phyloP scores from a whole-genome alignment of 1,140 invertebrate genomes.

The Capitella teleta region DNA sequence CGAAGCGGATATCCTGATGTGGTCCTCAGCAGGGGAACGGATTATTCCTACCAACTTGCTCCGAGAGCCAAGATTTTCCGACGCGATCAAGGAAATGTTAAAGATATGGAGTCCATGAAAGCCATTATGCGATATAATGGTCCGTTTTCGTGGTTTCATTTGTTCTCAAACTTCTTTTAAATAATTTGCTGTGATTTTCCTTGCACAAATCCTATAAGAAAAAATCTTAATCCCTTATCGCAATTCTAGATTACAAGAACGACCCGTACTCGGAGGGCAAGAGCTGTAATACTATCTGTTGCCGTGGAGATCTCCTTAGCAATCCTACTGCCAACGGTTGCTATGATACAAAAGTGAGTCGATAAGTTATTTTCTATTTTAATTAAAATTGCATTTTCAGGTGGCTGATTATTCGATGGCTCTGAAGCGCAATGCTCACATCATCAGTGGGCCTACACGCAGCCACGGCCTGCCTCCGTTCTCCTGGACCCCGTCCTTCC shows the following conservation, averaged over 20 bases:
- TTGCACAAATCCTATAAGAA: background rate
- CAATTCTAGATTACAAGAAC: conserved; percentile 26
- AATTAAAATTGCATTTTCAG: conserved; percentile 13
- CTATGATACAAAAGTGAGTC: conserved; percentile 35
- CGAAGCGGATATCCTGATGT: conserved; percentile 32
- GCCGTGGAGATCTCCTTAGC: conserved; percentile 27
- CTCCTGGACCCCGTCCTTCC: conserved; percentile 21
- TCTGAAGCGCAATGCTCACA: conserved; percentile 20
- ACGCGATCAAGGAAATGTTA: conserved; percentile 30
- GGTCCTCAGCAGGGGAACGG: conserved; percentile 22
- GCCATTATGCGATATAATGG: conserved; percentile 39
- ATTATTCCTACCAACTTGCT: conserved; percentile 32
- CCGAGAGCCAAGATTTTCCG: conserved; percentile 39
- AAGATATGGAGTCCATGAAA: conserved; percentile 26
- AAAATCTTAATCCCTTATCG: background rate
- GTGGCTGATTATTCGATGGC: conserved; percentile 32
- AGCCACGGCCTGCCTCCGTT: conserved; percentile 25
- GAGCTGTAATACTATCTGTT: conserved; percentile 32
- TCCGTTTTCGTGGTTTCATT: conserved; percentile 11
- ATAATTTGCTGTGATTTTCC: background rate
- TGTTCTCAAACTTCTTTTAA: background rate
- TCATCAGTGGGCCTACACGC: conserved; percentile 34
- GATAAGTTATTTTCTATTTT: background rate
- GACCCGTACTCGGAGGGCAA: conserved; percentile 31
- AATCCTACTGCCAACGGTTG: conserved; percentile 24